phyloP scores from a whole-genome alignment of 1,140 invertebrate genomes.

The Sminthurides bifidus region DNA sequence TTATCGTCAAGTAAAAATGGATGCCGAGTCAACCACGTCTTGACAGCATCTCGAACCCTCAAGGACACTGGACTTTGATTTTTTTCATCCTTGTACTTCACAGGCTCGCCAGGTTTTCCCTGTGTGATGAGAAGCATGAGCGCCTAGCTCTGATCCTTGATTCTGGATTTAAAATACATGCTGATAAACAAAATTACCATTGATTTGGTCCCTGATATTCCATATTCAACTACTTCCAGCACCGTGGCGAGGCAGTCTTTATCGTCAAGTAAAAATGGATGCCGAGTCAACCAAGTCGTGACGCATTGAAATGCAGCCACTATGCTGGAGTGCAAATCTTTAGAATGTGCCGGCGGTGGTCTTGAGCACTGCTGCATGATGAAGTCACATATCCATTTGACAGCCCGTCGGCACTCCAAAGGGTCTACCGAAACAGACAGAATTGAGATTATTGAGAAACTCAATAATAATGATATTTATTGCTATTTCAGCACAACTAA shows the following conservation, averaged over 20 bases:
- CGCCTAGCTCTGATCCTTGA: no score
- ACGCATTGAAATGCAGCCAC: constrained; percentile 88
- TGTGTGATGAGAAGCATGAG: no score
- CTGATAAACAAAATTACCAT: no score
- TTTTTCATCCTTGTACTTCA: constrained; percentile 91
- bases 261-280: constrained; percentile 75
- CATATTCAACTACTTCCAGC: constrained; percentile 91
- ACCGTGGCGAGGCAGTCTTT: constrained; percentile 83
- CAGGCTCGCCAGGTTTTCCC: constrained; percentile 75
- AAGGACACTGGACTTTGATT: constrained; percentile 90
- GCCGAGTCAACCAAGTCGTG: constrained; percentile 80
- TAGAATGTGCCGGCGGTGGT: constrained; percentile 88
- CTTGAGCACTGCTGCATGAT: constrained; percentile 90
- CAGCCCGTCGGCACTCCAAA: constrained; percentile 77
- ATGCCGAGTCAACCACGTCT: constrained; percentile 82
- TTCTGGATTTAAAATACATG: no score
- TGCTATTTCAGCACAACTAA: neutral
- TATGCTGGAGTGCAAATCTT: constrained; percentile 94
- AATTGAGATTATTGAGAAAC: neutral
- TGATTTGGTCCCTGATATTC: constrained; percentile 88
- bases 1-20: constrained; percentile 77
- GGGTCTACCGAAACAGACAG: constrained; percentile 47
- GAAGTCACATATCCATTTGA: constrained; percentile 96
- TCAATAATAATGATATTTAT: neutral
- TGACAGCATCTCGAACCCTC: constrained; percentile 87